phyloP scores from a whole-genome alignment of 2,113 vertebrate species.

The Neogobius melanostomus region DNA sequence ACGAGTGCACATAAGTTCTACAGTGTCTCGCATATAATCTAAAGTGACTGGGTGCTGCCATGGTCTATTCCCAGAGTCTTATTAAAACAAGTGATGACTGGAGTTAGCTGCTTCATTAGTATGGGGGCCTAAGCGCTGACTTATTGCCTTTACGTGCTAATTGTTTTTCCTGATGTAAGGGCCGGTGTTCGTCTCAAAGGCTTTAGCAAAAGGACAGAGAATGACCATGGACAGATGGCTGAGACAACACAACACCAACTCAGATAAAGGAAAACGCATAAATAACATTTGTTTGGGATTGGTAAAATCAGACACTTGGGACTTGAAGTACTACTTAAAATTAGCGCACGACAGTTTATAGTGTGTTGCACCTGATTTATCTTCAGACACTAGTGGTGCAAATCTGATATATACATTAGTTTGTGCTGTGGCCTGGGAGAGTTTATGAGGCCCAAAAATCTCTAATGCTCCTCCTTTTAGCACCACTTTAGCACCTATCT shows the following conservation, averaged over 20 bases:
- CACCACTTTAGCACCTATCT: too few relatives aligned
- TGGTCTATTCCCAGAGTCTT: slow-evolving; percentile 7
- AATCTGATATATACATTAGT: too few relatives aligned
- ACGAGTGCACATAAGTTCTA: slow-evolving; percentile 1
- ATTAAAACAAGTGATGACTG: slow-evolving; percentile 20
- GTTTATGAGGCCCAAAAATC: too few relatives aligned
- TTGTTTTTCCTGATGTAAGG: slow-evolving; percentile 26
- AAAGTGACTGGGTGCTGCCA: slow-evolving; percentile 2
- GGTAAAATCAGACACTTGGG: not conserved
- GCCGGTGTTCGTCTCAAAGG: slow-evolving; percentile 2
- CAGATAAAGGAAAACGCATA: slow-evolving; percentile 23
- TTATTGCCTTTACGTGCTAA: slow-evolving; percentile 21
- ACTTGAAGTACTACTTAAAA: too few relatives aligned
- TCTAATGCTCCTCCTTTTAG: too few relatives aligned
- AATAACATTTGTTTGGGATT: slow-evolving; percentile 29
- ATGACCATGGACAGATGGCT: slow-evolving; percentile 23
- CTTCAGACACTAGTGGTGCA: too few relatives aligned
- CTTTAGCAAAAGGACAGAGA: slow-evolving; percentile 22
- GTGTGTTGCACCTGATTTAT: too few relatives aligned
- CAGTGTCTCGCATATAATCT: not conserved
- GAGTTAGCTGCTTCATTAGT: slow-evolving; percentile 12
- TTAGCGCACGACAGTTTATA: too few relatives aligned
- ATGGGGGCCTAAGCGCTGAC: slow-evolving; percentile 6
- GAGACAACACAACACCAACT: slow-evolving; percentile 3
- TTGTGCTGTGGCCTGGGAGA: too few relatives aligned